Conservation (phyloP, 2,113 vertebrate species). For the Albula goreensis region DNA sequence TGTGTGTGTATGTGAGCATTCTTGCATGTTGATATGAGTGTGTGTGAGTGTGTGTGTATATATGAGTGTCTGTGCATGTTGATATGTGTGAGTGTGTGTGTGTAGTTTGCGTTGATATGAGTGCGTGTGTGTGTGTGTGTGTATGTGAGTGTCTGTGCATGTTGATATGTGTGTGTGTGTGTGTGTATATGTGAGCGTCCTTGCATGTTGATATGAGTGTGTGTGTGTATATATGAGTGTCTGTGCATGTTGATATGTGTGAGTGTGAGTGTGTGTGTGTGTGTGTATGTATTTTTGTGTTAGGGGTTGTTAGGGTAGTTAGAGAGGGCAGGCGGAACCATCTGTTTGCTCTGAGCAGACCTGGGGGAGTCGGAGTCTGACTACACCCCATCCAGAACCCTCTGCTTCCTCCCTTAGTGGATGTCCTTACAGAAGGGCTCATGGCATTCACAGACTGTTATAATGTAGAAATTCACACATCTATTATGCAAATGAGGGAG, state of each 20-base stretch:
- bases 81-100: neutral
- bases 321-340: too few species aligned
- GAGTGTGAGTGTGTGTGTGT: neutral
- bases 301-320: too few species aligned
- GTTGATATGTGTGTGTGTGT: neutral
- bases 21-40: neutral
- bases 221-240: too few species aligned
- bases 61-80: neutral
- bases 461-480: too few species aligned
- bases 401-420: too few species aligned
- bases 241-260: too few species aligned
- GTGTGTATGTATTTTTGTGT: neutral
- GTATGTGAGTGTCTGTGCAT: neutral
- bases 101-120: neutral
- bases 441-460: too few species aligned
- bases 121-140: neutral
- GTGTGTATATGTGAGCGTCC: neutral
- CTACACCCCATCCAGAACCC: too few species aligned
- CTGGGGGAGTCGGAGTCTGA: too few species aligned
- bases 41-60: neutral
- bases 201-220: neutral
- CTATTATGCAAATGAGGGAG: too few species aligned
- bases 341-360: too few species aligned
- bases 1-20: constrained; percentile 4
- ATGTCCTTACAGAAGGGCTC: too few species aligned